Base-by-base conservation (phyloP, 64 coral and sea anemone genomes). In the Porites australiensis region DNA sequence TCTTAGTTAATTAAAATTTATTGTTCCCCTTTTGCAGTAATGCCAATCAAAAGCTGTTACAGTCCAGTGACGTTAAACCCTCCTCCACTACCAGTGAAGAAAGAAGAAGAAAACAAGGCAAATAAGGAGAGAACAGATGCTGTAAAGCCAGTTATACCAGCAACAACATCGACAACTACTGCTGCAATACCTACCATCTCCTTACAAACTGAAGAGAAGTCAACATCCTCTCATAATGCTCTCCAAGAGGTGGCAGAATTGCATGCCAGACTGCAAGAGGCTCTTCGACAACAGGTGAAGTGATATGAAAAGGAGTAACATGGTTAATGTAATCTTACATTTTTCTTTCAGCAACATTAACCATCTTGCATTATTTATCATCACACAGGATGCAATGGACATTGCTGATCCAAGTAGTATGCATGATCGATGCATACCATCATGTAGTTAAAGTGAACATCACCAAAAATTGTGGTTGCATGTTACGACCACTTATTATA, bases 31-130 rank as follows among this genome's bases (percentile, higher is more conserved):
- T 77, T 83, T 78, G 44, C 77, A 98, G 95, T 98, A 77, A 68
- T 94, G 8, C 92, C 95, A 72, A 98, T 98, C 69, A 98, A 94
- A 81, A 88, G 86, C 73, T 86, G 57, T 14, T 98, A 98, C 15
- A 98, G 83, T 55, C 95, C 95, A 67, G 95, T 94, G 6, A 72
- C 65, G 50, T 76, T 98, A 43, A 98, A 98, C 67, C 95, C 83
- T 50, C 89, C 77, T 51, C 20, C 70, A 66, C 79, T 73, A 12
- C 79, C 78, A 8, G 27, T 13, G 14, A 58, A 68, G 79, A 82
- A 79, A 20, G 13, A 6, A 14, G 79, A 91, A 37, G 10, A 15
- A 8, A 79, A 57, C 45, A 43, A 44, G 5, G 8, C 8, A 4
- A 43, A 81, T 45, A 83, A 70, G 4, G 69, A 82, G 16, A 44